phyloP scores from a whole-genome alignment of 2,113 vertebrate species.

The Ahaetulla prasina region DNA sequence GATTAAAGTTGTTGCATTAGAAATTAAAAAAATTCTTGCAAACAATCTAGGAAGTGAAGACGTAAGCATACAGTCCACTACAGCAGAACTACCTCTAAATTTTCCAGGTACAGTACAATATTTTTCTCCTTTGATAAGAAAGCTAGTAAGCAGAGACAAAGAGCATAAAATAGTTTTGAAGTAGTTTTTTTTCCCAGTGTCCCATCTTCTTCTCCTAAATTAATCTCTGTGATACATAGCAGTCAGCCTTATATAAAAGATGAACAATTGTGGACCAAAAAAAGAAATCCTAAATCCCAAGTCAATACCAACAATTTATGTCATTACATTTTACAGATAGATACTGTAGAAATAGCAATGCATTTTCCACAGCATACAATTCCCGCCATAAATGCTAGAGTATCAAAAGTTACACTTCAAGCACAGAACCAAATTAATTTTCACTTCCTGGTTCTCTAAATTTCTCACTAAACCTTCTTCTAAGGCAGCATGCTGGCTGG shows the following conservation, averaged over 20 bases:
- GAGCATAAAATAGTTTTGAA: not conserved
- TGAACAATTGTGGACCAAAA: not conserved
- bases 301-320: not conserved
- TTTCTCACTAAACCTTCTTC: slow-evolving; percentile 32
- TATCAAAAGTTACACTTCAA: slow-evolving; percentile 31
- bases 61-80: slow-evolving; percentile 40
- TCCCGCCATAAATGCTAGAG: not conserved
- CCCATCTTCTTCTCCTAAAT: not conserved
- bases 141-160: not conserved
- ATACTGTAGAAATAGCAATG: no score
- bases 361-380: not conserved
- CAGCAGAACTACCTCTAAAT: slow-evolving; percentile 74
- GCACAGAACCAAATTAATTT: slow-evolving; percentile 22
- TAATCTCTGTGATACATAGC: not conserved
- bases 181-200: not conserved
- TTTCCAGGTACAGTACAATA: slow-evolving; percentile 74
- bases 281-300: not conserved
- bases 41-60: slow-evolving; percentile 59
- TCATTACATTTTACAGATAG: not conserved
- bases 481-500: not conserved
- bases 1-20: slow-evolving; percentile 78
- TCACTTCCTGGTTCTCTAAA: slow-evolving; percentile 34
- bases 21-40: slow-evolving; percentile 76
- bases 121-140: slow-evolving; percentile 31
- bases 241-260: not conserved